Evolutionary conservation across 2,113 vertebrate genomes (phyloP), one percentile per base, ranked within the genome.

Genomic region (Tetrax tetrax): DNA sequence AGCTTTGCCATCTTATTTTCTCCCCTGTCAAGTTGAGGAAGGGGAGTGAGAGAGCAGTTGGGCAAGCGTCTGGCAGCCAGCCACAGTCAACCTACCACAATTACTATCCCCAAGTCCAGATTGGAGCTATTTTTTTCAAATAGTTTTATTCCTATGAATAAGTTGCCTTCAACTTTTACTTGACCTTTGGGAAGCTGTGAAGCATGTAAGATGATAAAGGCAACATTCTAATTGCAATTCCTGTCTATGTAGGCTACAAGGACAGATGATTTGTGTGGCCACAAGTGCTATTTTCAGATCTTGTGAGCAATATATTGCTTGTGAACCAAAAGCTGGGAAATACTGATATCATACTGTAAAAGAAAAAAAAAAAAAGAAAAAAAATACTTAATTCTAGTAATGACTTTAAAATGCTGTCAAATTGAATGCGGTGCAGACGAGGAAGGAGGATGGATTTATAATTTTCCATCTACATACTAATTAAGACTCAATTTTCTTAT

Each of bases 381-480:
- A 33, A 68, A 61, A 15, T 4, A 4, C 20, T 28, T 28, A 68
- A 60, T 12, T 70, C 23, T 56, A 70, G 12, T 60, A 54, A 93
- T 70, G 33, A 66, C 22, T 87, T 95, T 37, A 45, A 87, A 85
- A 79, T 66, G 7, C 47, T 87, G 53, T 84, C 66, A 93, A 63
- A 89, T 66, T 2, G 6, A 76, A 83, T 41, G 29, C 24, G 72
- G 24, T 70, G 53, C 15, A 68, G 50, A 92, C 51, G 28, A 89
- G 50, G n/a, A 90, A 72, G 41, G 33, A 92, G 45, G n/a, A 89
- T 77, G 38, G 14, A 22, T 89, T 94, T 70, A 51, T 66, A 70
- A 85, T 92, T 96, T 96, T 72, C 38, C 18, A 80, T 78, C 59
- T 85, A 43, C 61, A 71, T 71, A 76, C 37, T 89, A 93, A 96